Evolutionary conservation across 2,797 vertebrate genomes (phyloP).

Genomic region (Sardinella longiceps): DNA sequence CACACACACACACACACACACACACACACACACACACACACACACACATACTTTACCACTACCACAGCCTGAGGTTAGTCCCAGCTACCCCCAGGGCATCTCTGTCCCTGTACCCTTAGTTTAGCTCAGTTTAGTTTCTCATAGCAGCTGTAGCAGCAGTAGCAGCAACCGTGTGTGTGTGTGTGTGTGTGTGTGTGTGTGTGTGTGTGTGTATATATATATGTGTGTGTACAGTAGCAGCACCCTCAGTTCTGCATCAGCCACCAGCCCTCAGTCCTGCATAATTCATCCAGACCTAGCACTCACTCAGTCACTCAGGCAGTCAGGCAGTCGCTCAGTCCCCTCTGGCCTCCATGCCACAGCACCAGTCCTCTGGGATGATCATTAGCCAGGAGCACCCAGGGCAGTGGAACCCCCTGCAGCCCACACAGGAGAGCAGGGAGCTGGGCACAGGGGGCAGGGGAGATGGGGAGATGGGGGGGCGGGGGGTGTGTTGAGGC

Average conservation of each 20-base stretch:
- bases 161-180: too few relatives aligned
- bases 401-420: neutral
- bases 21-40: constrained; percentile 5
- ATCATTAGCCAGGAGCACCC: neutral
- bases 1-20: neutral
- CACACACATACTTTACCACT: neutral
- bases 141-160: too few relatives aligned
- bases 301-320: too few relatives aligned
- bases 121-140: neutral
- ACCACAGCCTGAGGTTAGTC: neutral
- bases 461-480: constrained; percentile 22
- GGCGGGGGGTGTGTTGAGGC: neutral
- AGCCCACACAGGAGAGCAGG: neutral
- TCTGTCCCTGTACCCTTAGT: neutral
- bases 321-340: too few relatives aligned
- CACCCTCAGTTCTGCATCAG: neutral
- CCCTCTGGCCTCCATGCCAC: neutral
- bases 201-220: too few relatives aligned
- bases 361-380: neutral
- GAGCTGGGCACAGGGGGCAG: constrained; percentile 44
- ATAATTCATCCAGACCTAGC: neutral
- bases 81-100: neutral
- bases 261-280: neutral
- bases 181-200: too few relatives aligned
- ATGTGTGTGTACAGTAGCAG: too few relatives aligned